phyloP scores from a whole-genome alignment of 2,797 vertebrate genomes.

The Anguilla anguilla region DNA sequence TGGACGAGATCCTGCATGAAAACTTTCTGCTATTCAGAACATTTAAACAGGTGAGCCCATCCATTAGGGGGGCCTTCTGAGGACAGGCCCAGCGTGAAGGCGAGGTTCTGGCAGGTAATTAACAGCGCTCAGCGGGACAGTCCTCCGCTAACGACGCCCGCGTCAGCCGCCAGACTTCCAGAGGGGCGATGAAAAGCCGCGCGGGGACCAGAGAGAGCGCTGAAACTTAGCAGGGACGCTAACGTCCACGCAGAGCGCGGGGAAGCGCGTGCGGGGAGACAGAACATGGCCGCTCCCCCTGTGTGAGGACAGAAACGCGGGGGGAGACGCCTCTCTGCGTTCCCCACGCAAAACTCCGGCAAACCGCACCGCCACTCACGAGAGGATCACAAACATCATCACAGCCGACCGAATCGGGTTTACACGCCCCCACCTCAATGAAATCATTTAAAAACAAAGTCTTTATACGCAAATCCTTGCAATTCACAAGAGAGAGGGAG shows the following conservation, averaged over 20 bases:
- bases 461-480: not conserved
- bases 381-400: not conserved
- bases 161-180: not conserved
- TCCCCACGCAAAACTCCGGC: not conserved
- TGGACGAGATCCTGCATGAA: not conserved
- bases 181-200: not conserved
- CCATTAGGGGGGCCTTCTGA: too few relatives aligned
- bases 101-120: not conserved
- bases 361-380: not conserved
- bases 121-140: not conserved
- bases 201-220: not conserved
- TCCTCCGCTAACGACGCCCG: not conserved
- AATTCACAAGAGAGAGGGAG: conserved; percentile 31
- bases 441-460: not conserved
- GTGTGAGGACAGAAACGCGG: too few relatives aligned
- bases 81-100: too few relatives aligned
- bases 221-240: not conserved
- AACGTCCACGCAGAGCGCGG: not conserved
- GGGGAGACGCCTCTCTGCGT: not conserved
- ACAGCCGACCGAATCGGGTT: not conserved
- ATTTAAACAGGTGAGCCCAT: too few relatives aligned
- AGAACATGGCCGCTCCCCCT: too few relatives aligned
- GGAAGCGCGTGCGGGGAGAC: not conserved
- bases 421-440: not conserved
- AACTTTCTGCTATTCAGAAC: not conserved